Evolutionary conservation across 2,888 invertebrate genomes (phyloP).

Genomic region (Agelastica alni): DNA sequence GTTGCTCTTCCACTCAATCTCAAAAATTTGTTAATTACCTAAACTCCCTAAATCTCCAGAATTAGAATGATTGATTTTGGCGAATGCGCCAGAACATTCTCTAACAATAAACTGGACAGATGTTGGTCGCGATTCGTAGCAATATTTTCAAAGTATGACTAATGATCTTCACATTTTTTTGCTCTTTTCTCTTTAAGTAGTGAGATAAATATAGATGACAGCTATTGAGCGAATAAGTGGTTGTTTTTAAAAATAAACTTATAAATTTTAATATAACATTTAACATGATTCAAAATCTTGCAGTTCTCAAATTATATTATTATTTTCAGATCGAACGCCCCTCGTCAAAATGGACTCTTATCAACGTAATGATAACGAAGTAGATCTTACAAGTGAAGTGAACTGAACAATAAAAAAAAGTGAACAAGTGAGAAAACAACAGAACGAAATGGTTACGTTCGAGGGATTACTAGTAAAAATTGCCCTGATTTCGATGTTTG

Average conservation of each 20-base stretch:
- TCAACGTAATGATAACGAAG: background rate
- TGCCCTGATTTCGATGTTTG: conserved; percentile 43
- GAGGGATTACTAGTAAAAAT: conserved; percentile 44
- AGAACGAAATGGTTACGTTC: conserved; percentile 38
- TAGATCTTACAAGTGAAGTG: conserved; percentile 24
- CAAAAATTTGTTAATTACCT: too few species aligned
- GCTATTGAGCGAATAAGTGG: background rate
- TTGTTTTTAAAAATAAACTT: background rate
- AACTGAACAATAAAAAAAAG: conserved; percentile 17
- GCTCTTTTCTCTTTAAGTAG: too few species aligned
- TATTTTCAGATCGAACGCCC: background rate
- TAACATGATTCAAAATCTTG: background rate
- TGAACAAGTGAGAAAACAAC: conserved; percentile 18
- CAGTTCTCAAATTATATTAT: background rate
- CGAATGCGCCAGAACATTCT: too few species aligned
- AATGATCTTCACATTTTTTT: background rate
- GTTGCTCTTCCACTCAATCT: too few species aligned
- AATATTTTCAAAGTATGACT: background rate
- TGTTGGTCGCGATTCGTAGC: too few species aligned
- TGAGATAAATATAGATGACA: too few species aligned
- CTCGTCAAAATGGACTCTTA: background rate
- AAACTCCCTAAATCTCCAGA: too few species aligned
- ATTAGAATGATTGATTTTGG: too few species aligned
- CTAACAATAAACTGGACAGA: too few species aligned
- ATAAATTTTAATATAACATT: background rate